Evolutionary conservation across 2,113 vertebrate genomes (phyloP).

Genomic region (Indicator indicator): DNA sequence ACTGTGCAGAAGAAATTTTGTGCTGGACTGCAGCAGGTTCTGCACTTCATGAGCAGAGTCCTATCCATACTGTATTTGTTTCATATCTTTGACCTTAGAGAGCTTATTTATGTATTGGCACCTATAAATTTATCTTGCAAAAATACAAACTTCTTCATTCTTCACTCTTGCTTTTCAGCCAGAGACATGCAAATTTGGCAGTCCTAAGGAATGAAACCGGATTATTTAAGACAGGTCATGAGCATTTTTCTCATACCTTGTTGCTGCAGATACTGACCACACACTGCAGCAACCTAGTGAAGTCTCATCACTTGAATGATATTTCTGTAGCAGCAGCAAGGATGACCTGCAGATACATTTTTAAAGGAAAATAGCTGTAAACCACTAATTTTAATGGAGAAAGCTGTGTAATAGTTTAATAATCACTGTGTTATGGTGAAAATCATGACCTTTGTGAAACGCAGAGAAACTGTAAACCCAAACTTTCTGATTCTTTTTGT

Average conservation of each 20-base stretch:
- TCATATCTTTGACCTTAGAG: background rate
- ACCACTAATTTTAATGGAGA: background rate
- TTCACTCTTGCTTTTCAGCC: background rate
- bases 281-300: background rate
- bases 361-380: background rate
- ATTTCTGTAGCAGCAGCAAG: background rate
- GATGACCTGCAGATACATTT: background rate
- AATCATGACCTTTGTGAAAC: background rate
- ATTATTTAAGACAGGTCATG: background rate
- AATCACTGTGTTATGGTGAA: background rate
- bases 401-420: background rate
- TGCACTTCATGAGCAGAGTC: background rate
- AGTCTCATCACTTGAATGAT: background rate
- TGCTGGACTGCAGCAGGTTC: background rate
- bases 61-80: background rate
- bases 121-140: background rate
- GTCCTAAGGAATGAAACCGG: background rate
- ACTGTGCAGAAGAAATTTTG: background rate
- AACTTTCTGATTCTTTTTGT: slow-evolving; percentile 8
- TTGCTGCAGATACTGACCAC: background rate
- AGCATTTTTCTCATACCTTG: background rate
- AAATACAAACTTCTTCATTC: background rate
- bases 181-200: background rate
- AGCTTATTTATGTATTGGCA: background rate
- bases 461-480: background rate